Evolutionary conservation across 2,113 vertebrate genomes (phyloP).

Genomic region (Stercorarius parasiticus): DNA sequence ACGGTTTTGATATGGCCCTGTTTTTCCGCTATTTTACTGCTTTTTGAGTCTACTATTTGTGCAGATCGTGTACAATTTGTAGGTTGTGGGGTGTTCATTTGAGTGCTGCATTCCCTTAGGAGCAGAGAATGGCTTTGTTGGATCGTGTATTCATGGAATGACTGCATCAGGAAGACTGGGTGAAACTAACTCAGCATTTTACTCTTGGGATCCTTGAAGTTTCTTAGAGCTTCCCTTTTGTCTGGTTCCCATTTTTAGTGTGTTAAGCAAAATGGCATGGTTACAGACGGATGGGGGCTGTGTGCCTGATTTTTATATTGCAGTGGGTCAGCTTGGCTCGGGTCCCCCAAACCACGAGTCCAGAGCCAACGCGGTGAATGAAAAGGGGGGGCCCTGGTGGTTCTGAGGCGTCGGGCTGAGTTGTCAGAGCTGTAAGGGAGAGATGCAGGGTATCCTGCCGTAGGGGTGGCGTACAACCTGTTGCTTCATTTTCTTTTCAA

Average conservation of each 20-base stretch:
- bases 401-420: not conserved
- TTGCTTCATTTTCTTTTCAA: not conserved
- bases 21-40: not conserved
- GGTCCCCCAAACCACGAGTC: not conserved
- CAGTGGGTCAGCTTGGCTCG: not conserved
- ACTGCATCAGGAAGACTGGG: not conserved
- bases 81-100: not conserved
- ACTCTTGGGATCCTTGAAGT: not conserved
- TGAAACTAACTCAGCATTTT: not conserved
- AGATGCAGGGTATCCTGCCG: accelerated
- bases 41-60: not conserved
- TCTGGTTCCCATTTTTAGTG: not conserved
- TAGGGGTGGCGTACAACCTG: too few species aligned
- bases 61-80: not conserved
- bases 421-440: not conserved
- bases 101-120: not conserved
- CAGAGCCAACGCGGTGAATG: accelerated
- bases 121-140: not conserved
- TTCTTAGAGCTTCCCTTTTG: not conserved
- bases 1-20: not conserved
- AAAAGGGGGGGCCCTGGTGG: not conserved
- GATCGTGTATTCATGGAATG: accelerated
- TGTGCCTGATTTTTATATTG: accelerated
- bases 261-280: not conserved
- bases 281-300: too few species aligned